Evolutionary conservation across 1,140 invertebrate genomes (phyloP), one percentile per base, ranked within the genome.

Genomic region (Cyclargus thomasi): DNA sequence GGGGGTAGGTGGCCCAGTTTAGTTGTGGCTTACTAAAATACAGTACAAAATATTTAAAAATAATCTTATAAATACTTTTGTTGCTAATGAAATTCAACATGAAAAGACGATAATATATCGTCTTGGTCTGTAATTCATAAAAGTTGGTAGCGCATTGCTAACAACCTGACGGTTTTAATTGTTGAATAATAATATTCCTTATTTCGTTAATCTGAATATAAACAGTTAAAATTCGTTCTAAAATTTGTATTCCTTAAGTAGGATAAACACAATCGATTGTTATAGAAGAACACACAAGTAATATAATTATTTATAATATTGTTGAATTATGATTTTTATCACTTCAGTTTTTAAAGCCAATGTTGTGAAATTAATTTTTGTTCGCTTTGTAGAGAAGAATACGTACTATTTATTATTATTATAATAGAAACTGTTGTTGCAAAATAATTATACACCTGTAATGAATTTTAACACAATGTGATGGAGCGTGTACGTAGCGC

Each of bases 401-500:
- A 14, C 14, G 1, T 47, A 47, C 39, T 47, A 47, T 47, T 47
- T 47, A 47, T 47, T 47, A 47, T 47, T 47, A 47, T 47, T 47
- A 8, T 47, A 16, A 47, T 29, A 29, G 29, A 47, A 47, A 16
- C 39, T 8, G 39, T 47, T 47, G 10, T 47, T 47, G 39, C 39
- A 47, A 47, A 47, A 47, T 47, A 47, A 47, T 14, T 16, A 8
- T 47, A 47, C 39, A 47, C 10, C 8, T 47, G 39, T 47, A 8
- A 47, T 47, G 39, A 29, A 47, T 47, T 47, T 47, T 16, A 47
- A 47, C 39, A 47, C 55, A 59, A 18, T 67, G 23, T 59, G 29
- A 62, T 18, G 21, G 29, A 21, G 39, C 59, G 59, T 71, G 67
- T 68, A 68, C 18, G 66, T 71, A 68, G 53, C 36, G 63, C n/a